A percentile compares a stretch with the other conserved stretches of the same genome.
Conservation (phyloP, 2,888 invertebrate genomes). For the Tipula lateralis region DNA sequence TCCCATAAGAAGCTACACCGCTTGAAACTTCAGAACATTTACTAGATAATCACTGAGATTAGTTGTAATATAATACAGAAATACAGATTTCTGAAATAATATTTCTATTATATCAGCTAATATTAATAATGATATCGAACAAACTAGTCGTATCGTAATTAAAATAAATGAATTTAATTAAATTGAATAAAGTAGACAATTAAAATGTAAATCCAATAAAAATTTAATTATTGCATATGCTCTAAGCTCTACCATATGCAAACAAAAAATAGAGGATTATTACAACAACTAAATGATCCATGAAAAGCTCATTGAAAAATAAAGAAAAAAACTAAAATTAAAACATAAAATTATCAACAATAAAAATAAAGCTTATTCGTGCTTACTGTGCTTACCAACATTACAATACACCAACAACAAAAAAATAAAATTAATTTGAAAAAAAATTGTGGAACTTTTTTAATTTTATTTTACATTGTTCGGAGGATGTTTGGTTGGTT, state of each 20-base stretch:
- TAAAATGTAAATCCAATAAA: neutral
- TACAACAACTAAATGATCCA: neutral
- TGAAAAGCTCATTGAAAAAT: neutral
- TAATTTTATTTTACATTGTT: neutral
- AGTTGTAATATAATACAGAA: no score
- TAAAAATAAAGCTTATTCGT: neutral
- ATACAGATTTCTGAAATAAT: no score
- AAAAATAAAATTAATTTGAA: neutral
- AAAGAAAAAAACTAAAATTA: neutral
- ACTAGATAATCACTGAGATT: no score
- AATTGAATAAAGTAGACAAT: neutral
- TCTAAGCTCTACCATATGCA: neutral
- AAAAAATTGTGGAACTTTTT: neutral
- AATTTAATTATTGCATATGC: neutral
- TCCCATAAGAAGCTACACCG: no score
- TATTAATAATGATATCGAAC: no score
- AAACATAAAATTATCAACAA: neutral
- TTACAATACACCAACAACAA: neutral
- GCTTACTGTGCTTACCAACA: neutral
- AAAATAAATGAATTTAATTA: neutral
- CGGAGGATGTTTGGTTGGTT: neutral
- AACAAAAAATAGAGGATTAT: neutral
- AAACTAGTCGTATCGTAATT: neutral
- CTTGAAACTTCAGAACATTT: no score
- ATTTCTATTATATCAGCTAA: no score